A percentile compares a stretch with the other conserved stretches of the same genome.
Conservation (phyloP, 2,888 invertebrate genomes). For the Drosophila antonietae region DNA sequence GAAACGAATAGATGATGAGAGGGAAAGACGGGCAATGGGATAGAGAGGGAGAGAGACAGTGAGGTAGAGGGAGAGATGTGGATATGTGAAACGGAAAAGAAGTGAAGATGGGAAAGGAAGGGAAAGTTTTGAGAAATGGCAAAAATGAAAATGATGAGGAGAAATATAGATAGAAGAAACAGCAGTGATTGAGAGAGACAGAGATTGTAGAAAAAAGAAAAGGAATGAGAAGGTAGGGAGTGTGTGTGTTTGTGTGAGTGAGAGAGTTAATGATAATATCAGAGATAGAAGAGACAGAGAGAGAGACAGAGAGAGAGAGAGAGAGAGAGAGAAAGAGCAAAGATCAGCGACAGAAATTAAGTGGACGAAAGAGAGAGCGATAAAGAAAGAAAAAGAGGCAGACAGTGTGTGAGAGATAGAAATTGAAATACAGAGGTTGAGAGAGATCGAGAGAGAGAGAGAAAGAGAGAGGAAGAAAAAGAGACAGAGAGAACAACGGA, state of each 20-base stretch:
- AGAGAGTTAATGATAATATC: background rate
- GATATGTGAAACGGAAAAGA: background rate
- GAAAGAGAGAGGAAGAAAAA: background rate
- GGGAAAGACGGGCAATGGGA: background rate
- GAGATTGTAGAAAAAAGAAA: too few relatives aligned
- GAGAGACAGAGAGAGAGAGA: background rate
- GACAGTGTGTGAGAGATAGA: background rate
- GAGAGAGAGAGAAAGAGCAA: background rate
- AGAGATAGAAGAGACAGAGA: background rate
- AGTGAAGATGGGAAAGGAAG: too few relatives aligned
- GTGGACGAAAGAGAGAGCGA: background rate
- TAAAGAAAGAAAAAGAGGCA: background rate
- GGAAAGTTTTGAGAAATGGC: too few relatives aligned
- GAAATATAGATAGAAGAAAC: background rate
- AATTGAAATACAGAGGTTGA: background rate
- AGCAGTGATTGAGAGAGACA: background rate
- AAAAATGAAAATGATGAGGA: background rate
- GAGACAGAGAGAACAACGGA: background rate
- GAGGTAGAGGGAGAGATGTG: background rate
- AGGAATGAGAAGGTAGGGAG: too few relatives aligned
- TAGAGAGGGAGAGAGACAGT: background rate
- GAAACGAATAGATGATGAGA: background rate
- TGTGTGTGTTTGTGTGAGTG: background rate
- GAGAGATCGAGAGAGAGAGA: background rate
- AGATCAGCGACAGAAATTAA: too few relatives aligned